Evolutionary conservation across 2,888 invertebrate species (phyloP), one percentile per base, ranked within the genome.

Genomic region (Platycheirus albimanus): DNA sequence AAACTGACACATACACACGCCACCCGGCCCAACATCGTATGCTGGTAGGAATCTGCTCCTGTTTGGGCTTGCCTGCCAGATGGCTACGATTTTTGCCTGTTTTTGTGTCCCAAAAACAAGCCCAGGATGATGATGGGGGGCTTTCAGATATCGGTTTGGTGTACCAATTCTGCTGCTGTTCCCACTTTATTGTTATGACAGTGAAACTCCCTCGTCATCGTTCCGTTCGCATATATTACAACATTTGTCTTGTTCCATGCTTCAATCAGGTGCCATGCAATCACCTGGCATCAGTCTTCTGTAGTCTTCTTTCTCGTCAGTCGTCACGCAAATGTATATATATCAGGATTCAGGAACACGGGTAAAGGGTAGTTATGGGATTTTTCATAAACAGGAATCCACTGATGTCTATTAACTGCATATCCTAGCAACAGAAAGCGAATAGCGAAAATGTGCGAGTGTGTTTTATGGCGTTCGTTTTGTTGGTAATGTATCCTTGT

Each of bases 221-320:
- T 56, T 66, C 49, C 54, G 8, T 54, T 54, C 2, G 11, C 63
- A 49, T 69, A 24, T 6, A 24, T 69, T 56, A 36, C 24, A 63
- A 63, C 69, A 45, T 75, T 64, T 58, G 64, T 56, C 58, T 58
- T 45, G 43, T 70, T 75, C 7, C 43, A 43, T 52, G 66, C 75
- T 75, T 80, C 75, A 76, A 76, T 76, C 61, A 76, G 70, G 71
- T 72, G 67, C 38, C 45, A 61, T 61, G 54, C 45, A 72, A 79
- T 72, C 72, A 72, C 52, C 72, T 78, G 66, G 61, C 54, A 41
- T 41, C 58, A 41, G 56, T 56, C 56, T 6, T 20, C 56, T n/a
- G n/a, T n/a, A n/a, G n/a, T n/a, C n/a, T n/a, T n/a, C n/a, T n/a
- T n/a, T n/a, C n/a, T n/a, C n/a, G n/a, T n/a, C n/a, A n/a, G n/a